Base-by-base conservation (phyloP, 2,797 vertebrate genomes). In the Sebastes minor region DNA sequence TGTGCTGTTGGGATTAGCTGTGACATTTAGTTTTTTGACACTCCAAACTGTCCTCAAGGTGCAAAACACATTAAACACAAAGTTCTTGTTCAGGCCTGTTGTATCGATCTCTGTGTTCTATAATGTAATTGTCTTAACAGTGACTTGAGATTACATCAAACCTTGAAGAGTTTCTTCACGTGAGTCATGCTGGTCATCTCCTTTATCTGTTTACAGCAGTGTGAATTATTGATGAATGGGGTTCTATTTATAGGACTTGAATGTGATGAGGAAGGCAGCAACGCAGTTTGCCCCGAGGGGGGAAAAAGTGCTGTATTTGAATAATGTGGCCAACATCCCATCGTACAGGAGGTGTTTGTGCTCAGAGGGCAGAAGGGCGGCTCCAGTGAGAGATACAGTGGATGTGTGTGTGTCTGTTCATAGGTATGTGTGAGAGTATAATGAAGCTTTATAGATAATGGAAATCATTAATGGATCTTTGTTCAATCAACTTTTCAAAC, bases 221-320 rank as follows among this genome's bases (percentile, higher is more conserved):
- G 32, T 93, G 84, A 90, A 94, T 92, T 88, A 93, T 93, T 90
- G 81, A 94, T 93, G 80, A 84, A 68, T 27, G 30, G 14, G 68
- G 18, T 23, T 86, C 87, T 92, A 88, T 87, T 81, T 76, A 87
- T 91, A 89, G 81, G 76, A 35, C 23, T 8, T 79, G 69, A 89
- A 85, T 86, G 73, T 85, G 87, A 91, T 87, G 88, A 91, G 83
- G 18, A 52, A n/a, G 80, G 68, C 70, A 73, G 82, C 82, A 76
- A 52, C 56, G 23, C 57, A 65, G 79, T 89, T 83, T 79, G 68
- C 85, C 86, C 85, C 27, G 35, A 73, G 83, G 86, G 68, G 61
- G 13, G 55, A 55, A 49, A 75, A 86, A 72, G 38, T 84, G 86
- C 71, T 75, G 82, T 38, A 64, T 86, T 75, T 90, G 76, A 81